Conservation (phyloP, 2,888 invertebrate genomes). For the Drosophila recens region DNA sequence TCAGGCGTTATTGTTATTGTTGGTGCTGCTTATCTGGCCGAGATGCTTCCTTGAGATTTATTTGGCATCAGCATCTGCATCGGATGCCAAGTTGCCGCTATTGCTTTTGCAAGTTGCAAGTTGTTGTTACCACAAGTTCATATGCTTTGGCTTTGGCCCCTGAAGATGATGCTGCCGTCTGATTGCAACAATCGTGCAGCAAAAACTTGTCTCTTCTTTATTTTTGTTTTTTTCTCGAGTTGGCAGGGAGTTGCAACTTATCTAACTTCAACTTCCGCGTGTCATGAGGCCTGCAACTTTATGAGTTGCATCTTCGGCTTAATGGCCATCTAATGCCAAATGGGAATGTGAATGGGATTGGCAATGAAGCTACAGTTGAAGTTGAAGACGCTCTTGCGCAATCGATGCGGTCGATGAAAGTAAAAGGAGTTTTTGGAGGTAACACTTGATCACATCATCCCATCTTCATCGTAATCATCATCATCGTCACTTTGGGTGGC, state of each 20-base stretch:
- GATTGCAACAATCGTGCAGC: constrained; percentile 55
- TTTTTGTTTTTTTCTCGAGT: constrained; percentile 6
- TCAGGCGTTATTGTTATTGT: constrained; percentile 65
- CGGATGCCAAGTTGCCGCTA: constrained; percentile 49
- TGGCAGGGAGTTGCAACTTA: constrained; percentile 53
- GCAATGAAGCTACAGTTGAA: constrained; percentile 27
- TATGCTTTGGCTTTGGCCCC: constrained; percentile 70
- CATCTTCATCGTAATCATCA: constrained; percentile 9
- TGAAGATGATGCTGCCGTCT: constrained; percentile 35
- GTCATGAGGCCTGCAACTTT: constrained; percentile 59
- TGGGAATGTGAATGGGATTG: constrained; percentile 32
- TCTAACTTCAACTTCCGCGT: constrained; percentile 83
- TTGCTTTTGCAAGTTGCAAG: constrained; percentile 25
- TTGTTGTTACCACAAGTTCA: constrained; percentile 54
- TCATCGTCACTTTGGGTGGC: constrained; percentile 16
- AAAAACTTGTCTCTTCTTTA: constrained; percentile 35
- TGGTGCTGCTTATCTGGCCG: constrained; percentile 73
- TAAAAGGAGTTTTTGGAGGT: constrained; percentile 35
- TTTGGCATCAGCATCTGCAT: constrained; percentile 71
- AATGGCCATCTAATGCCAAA: constrained; percentile 48
- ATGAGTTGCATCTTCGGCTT: constrained; percentile 76
- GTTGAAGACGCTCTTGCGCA: constrained; percentile 45
- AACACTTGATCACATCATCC: constrained; percentile 9
- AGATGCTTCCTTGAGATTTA: constrained; percentile 84
- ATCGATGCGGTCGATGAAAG: constrained; percentile 56